A percentile compares a stretch with the other conserved stretches of the same genome.
phyloP scores from a whole-genome alignment of 2,113 vertebrate species.

The rabbit (Oryctolagus cuniculus) region mOryCun1.1 NC_091436.1:121601501-121602000 shows the following conservation, averaged over 20 bases:
- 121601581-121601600: neutral
- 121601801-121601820: neutral
- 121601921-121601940: too few relatives aligned
- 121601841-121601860: neutral
- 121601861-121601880: neutral
- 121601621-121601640: neutral
- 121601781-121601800: neutral
- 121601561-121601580: neutral
- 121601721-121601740: neutral
- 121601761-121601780: neutral
- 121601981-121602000: neutral
- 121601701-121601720: neutral
- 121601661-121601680: neutral
- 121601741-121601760: too few relatives aligned
- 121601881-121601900: neutral
- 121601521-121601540: neutral
- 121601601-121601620: neutral
- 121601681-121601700: neutral
- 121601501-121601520: neutral
- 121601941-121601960: neutral
- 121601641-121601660: neutral
- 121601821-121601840: neutral
- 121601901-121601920: neutral
- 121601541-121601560: neutral
- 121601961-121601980: neutral